Base-by-base conservation (phyloP, 2,113 vertebrate species). In the Recurvirostra avosetta region DNA sequence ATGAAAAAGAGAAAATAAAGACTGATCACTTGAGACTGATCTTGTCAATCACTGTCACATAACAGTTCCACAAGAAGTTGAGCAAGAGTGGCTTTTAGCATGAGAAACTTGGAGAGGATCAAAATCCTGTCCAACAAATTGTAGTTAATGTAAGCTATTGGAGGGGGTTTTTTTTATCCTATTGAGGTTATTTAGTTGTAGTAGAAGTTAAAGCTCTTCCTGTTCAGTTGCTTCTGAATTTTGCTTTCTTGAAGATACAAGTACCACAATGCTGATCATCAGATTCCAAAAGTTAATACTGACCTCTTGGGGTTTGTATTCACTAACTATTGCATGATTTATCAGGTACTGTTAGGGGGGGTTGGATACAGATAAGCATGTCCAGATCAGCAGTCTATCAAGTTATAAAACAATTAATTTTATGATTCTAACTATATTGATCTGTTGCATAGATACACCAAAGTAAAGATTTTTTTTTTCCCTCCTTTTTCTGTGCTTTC, bases 131-230 rank as follows among this genome's bases (percentile, higher is more conserved):
- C 55, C 22, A 62, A 38, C n/a, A 74, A 67, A 58, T 45, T 66
- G 59, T 55, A 20, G 10, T 53, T 84, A 36, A 38, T 32, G 10
- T 71, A 59, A 55, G 7, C 0, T 47, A 6, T 29, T 2, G 0
- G 9, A 20, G 11, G 38, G 38, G 38, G 38, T 38, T 5, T 26
- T 15, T 32, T 27, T 85, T 45, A 56, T 70, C 38, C 23, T 45
- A 1, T n/a, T 67, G 47, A 56, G 5, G 2, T 49, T 75, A 76
- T 22, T 70, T 43, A 62, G 19, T 47, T 86, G 16, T 53, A 63
- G 22, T 63, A 67, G 59, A 77, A 66, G 14, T 41, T 94, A 16
- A 75, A 76, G 38, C 30, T 89, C 4, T 49, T 67, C 6, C 23
- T 81, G 18, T 55, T 86, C 34, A 21, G 30, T 68, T 70, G 20